Evolutionary conservation across 2,888 invertebrate genomes (phyloP), one percentile per base, ranked within the genome.

Genomic region (Mongoloraphidia duomilia): DNA sequence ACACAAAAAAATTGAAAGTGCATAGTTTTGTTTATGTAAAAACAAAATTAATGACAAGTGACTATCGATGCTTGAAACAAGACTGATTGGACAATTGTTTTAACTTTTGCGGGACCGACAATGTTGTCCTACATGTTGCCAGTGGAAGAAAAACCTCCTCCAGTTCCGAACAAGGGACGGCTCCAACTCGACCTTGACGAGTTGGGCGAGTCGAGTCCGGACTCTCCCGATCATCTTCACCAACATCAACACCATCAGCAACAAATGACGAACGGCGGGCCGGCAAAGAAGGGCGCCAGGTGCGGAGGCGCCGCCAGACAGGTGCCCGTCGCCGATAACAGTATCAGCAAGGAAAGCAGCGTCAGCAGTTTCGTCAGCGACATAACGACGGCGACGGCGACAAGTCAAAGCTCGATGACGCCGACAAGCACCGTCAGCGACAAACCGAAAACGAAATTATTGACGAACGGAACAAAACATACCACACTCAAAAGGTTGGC

Each of bases 41-140:
- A 26, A 26, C 26, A 26, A 3, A 26, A 26, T 6, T 26, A 26
- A 26, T 26, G 6, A 26, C 26, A 26, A 26, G 26, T 26, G 26
- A 26, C 26, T 26, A 26, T 26, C 26, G 26, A 26, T 26, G 26
- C 26, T 26, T 26, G 26, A 26, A 26, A 6, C 26, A 26, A 26
- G 26, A 26, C 26, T 26, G 26, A 26, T 26, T 6, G 26, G 26
- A 26, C 26, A 26, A 26, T 26, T 26, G 26, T 26, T 26, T 26
- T 26, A 6, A 26, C 26, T 26, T 17, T 26, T 6, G 26, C 6
- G 26, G 26, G 26, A 26, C 26, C 26, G 26, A 60, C 54, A 53
- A 85, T 85, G 85, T 72, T 85, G 71, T 84, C 84, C 57, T 84
- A 85, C 65, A 83, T 85, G 82, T 72, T 84, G 59, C 84, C 84